A percentile compares a stretch with the other conserved stretches of the same genome.
phyloP scores from a whole-genome alignment of 2,113 vertebrate genomes.

The Regulus satrapa region DNA sequence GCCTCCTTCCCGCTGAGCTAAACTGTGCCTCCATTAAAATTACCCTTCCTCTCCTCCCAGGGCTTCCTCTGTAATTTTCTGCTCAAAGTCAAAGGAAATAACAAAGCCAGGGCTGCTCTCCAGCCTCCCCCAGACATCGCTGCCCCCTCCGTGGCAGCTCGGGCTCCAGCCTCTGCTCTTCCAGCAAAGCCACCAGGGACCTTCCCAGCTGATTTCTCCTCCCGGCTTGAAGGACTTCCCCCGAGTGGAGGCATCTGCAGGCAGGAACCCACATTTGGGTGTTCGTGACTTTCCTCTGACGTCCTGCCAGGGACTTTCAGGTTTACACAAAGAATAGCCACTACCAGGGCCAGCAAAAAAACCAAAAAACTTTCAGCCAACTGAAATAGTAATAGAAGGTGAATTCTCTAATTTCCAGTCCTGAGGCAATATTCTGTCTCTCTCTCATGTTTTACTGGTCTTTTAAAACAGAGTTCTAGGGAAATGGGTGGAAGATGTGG shows the following conservation, averaged over 20 bases:
- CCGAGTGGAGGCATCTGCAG: not conserved
- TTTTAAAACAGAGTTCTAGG: not conserved
- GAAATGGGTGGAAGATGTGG: slow-evolving; percentile 54
- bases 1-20: not conserved
- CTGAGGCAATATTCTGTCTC: not conserved
- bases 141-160: not conserved
- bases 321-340: not conserved
- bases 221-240: not conserved
- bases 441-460: not conserved
- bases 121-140: not conserved
- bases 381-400: not conserved
- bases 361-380: not conserved
- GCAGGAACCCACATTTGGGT: not conserved
- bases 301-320: not conserved
- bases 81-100: not conserved
- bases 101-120: not conserved
- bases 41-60: not conserved
- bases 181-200: not conserved
- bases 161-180: not conserved
- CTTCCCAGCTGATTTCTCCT: not conserved
- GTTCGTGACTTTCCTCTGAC: not conserved
- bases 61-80: not conserved
- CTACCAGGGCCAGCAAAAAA: not conserved
- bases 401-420: not conserved
- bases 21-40: not conserved